Conservation (phyloP, 1,140 invertebrate genomes). For the Dufourea novaeangliae region DNA sequence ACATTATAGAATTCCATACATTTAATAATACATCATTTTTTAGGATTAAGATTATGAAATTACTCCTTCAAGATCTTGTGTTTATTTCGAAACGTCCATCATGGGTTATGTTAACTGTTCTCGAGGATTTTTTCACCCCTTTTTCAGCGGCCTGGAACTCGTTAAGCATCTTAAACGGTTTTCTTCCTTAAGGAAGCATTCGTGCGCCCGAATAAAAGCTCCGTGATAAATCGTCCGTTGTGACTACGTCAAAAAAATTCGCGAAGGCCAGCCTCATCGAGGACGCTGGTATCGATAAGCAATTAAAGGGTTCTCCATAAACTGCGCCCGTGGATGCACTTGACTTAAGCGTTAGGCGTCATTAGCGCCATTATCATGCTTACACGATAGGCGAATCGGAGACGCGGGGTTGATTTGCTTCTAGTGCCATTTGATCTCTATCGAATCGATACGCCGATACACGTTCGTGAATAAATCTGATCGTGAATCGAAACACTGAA, state of each 20-base stretch:
- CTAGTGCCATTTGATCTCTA: not conserved
- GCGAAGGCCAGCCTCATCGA: not conserved
- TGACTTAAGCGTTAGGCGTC: slow-evolving; percentile 40
- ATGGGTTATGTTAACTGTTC: not conserved
- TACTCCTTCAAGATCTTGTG: too few species aligned
- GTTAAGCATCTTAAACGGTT: not conserved
- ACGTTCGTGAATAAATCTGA: not conserved
- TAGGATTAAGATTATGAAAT: too few species aligned
- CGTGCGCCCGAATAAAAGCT: not conserved
- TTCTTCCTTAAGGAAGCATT: not conserved
- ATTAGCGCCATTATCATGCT: slow-evolving; percentile 43
- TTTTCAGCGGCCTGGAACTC: not conserved
- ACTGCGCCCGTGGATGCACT: slow-evolving; percentile 30
- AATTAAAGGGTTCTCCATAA: slow-evolving; percentile 37
- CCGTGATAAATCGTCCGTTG: slow-evolving; percentile 12
- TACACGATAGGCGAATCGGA: not conserved
- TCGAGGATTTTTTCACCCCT: not conserved
- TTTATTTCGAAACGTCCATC: too few species aligned
- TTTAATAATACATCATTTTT: too few species aligned
- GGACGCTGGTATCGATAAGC: slow-evolving; percentile 28
- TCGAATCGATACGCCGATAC: not conserved
- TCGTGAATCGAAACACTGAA: rapidly evolving
- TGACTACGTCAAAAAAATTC: slow-evolving; percentile 33
- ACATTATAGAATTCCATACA: too few species aligned
- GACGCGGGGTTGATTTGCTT: slow-evolving; percentile 19